Evolutionary conservation across 1,140 invertebrate species (phyloP).

Genomic region (Pristionchus pacificus): DNA sequence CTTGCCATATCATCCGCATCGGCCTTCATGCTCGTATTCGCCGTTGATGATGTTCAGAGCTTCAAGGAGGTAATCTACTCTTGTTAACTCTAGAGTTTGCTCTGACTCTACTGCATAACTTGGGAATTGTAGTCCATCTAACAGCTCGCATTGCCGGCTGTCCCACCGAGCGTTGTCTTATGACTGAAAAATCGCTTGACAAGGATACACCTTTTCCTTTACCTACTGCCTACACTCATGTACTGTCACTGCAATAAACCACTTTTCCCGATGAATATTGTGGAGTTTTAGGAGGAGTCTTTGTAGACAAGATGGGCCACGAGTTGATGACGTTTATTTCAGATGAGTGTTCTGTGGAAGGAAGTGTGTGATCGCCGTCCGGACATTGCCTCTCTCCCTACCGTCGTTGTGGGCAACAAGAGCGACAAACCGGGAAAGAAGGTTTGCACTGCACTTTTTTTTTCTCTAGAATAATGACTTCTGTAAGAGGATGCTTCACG

Average conservation of each 20-base stretch:
- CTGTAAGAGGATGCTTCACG: no score
- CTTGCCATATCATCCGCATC: conserved; percentile 81
- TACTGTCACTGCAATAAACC: no score
- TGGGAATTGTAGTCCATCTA: no score
- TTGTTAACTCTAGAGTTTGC: no score
- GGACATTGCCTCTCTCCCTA: conserved; percentile 39
- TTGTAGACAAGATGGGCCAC: not conserved
- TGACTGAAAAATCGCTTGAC: no score
- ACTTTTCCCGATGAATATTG: no score
- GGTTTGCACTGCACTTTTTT: conserved; percentile 9
- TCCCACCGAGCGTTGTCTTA: no score
- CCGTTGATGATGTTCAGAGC: conserved; percentile 67
- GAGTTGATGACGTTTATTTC: conserved; percentile 12
- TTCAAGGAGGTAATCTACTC: conserved; percentile 54
- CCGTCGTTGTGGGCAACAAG: conserved; percentile 45
- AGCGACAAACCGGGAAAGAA: conserved; percentile 38
- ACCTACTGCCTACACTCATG: no score
- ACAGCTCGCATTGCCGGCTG: no score
- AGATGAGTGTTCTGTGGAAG: conserved; percentile 47
- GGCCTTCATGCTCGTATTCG: conserved; percentile 82
- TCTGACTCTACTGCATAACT: no score
- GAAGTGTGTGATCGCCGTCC: conserved; percentile 37
- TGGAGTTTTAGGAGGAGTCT: conserved; percentile 3
- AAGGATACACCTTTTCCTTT: no score
- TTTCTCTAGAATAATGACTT: not conserved